Percentiles rank a stretch among this genome's conserved stretches.
Evolutionary conservation across 2,888 invertebrate species (phyloP).

Genomic region (Pimpla rufipes): DNA sequence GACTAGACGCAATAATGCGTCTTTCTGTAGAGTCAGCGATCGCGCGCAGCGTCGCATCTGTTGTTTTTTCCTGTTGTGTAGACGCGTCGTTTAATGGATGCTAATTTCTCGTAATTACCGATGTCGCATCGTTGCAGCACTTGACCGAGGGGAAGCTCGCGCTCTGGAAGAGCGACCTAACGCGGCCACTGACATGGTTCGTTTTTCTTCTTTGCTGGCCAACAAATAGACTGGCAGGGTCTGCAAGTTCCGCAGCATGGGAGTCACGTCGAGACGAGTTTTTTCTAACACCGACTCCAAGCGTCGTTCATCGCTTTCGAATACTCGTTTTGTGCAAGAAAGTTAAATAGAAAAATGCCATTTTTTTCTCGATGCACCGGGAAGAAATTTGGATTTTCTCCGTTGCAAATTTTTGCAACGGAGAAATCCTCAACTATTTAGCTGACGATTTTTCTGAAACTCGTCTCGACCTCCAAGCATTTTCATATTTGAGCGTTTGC

Average conservation of each 20-base stretch:
- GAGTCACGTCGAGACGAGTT: slow-evolving; percentile 17
- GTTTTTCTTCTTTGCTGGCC: slow-evolving; percentile 52
- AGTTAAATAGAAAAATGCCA: not conserved
- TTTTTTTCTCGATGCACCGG: no score
- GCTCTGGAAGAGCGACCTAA: slow-evolving; percentile 84
- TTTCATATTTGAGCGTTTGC: not conserved
- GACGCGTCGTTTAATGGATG: slow-evolving; percentile 57
- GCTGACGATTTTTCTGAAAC: not conserved
- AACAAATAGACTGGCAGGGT: not conserved
- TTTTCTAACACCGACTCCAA: not conserved
- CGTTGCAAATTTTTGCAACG: no score
- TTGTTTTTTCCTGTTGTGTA: slow-evolving; percentile 34
- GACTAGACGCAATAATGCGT: not conserved
- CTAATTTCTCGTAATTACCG: slow-evolving; percentile 69
- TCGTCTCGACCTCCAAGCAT: not conserved
- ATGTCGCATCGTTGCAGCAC: slow-evolving; percentile 77
- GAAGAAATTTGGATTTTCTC: no score
- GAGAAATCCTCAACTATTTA: no score
- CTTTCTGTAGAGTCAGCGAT: slow-evolving; percentile 24
- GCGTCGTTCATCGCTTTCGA: not conserved
- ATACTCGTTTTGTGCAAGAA: not conserved
- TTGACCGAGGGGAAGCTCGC: slow-evolving; percentile 84
- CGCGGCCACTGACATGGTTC: slow-evolving; percentile 82
- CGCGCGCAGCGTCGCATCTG: not conserved
- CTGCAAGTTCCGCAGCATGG: slow-evolving; percentile 3